Percentiles rank a stretch among this genome's conserved stretches.
These are phyloP conservation scores for Tinea semifulvella DNA, from an alignment of 2,888 invertebrate species.

Conservation along the genomic window DNA sequence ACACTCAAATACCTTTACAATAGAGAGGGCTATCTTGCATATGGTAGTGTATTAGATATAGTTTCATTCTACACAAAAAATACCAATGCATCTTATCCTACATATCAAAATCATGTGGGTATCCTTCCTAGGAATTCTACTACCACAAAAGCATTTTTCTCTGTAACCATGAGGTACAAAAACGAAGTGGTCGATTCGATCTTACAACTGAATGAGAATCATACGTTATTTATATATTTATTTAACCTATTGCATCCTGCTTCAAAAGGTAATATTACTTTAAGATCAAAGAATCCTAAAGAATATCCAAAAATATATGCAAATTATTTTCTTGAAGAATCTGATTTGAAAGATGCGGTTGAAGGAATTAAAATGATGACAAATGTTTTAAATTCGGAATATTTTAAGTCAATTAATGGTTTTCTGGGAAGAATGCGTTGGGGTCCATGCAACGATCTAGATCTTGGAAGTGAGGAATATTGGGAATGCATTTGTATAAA, in stretches of 20 bases:
- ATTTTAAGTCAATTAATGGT: conserved; percentile 32
- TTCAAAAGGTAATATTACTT: conserved; percentile 61
- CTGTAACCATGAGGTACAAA: conserved; percentile 23
- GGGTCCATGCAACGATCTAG: conserved; percentile 29
- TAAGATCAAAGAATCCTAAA: conserved; percentile 63
- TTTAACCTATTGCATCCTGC: conserved; percentile 52
- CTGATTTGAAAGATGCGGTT: conserved; percentile 49
- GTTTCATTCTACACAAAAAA: conserved; percentile 65
- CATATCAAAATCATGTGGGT: conserved; percentile 33
- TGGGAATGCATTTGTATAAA: conserved; percentile 57
- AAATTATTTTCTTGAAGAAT: conserved; percentile 67
- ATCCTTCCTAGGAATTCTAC: conserved; percentile 35
- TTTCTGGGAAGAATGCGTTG: conserved; percentile 30
- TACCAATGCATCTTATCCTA: conserved; percentile 32
- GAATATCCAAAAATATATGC: conserved; percentile 69
- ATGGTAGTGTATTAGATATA: conserved; percentile 64
- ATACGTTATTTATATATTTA: conserved; percentile 33
- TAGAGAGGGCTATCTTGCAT: conserved; percentile 55
- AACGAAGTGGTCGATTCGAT: conserved; percentile 27
- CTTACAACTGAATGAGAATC: conserved; percentile 27
- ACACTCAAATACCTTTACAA: conserved; percentile 54
- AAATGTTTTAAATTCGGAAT: conserved; percentile 29
- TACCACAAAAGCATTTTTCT: conserved; percentile 35
- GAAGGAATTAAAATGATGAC: conserved; percentile 33
- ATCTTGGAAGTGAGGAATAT: conserved; percentile 31